Evolutionary conservation across 92 coral and sea anemone genomes (phyloP), one percentile per base, ranked within the genome.

Genomic region (Bergia sp.): DNA sequence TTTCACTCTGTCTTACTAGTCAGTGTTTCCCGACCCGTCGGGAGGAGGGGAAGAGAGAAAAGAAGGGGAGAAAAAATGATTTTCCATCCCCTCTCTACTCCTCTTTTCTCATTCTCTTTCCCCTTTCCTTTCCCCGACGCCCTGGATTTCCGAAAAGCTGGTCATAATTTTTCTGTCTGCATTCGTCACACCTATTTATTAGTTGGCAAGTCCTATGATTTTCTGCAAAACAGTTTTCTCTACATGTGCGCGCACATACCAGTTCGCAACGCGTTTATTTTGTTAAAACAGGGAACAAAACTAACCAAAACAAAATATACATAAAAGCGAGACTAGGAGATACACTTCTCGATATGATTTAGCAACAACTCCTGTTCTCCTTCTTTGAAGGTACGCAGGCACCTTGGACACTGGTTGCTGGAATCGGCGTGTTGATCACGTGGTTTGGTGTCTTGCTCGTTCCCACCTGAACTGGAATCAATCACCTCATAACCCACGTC

Each of bases 321-420:
- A 18, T 5, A 12, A 36, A 10, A 58, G 18, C 21, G 49, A 53
- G 69, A 29, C 64, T 78, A 92, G 8, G 94, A 67, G 73, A 93
- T 91, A 82, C 98, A 95, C 81, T 91, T 92, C 37, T 92, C 92
- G 21, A 86, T 90, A 86, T 95, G 98, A 36, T 90, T 82, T 10
- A 65, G 45, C 58, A 90, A 81, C 41, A 93, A 11, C 8, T 89
- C 85, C 5, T 77, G 72, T 8, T 93, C 92, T 16, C 81, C 91
- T 15, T 47, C 82, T 57, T 86, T 44, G 79, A 93, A 95, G 38
- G 84, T 40, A 38, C 95, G 92, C 77, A 90, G 81, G 88, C 98
- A 95, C 12, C 95, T 90, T 4, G 98, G 98, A 53, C 98, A 95
- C 85, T 89, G 92, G 29, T 89, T 85, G n/a, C 80, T 37, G 43